A percentile compares a stretch with the other conserved stretches of the same genome.
Evolutionary conservation across 1,140 invertebrate genomes (phyloP).

Genomic region (Patella vulgata): DNA sequence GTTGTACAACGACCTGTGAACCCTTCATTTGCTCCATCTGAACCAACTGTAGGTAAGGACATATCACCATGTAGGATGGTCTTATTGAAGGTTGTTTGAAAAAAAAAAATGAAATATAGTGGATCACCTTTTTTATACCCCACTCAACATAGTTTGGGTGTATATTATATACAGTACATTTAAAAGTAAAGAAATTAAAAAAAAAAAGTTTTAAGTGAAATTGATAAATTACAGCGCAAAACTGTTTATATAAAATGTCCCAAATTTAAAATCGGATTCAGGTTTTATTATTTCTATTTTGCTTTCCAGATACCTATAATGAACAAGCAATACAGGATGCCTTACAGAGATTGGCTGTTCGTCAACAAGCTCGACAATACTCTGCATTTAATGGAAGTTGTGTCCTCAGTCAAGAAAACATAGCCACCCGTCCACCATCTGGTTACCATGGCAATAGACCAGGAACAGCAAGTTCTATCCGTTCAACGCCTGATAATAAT

Average conservation of each 20-base stretch:
- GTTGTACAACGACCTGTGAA: background rate
- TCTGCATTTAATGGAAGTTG: slow-evolving; percentile 54
- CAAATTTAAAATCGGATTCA: too few species aligned
- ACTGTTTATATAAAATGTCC: too few species aligned
- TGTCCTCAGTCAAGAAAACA: slow-evolving; percentile 32
- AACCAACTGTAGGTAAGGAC: slow-evolving; percentile 28
- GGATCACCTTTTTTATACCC: too few species aligned
- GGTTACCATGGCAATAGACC: slow-evolving; percentile 1
- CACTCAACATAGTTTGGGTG: too few species aligned
- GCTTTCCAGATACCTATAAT: slow-evolving; percentile 57
- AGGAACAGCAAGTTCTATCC: slow-evolving; percentile 13
- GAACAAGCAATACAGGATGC: slow-evolving; percentile 61
- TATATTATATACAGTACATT: too few species aligned
- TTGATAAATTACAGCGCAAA: too few species aligned
- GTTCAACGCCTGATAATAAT: slow-evolving; percentile 8
- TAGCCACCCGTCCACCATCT: slow-evolving; percentile 13
- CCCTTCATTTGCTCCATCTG: slow-evolving; percentile 20
- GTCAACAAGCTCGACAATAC: slow-evolving; percentile 63
- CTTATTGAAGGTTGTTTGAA: too few species aligned
- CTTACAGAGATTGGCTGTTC: slow-evolving; percentile 51
- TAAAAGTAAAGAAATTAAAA: too few species aligned
- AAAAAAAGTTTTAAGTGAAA: too few species aligned
- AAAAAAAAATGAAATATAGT: too few species aligned
- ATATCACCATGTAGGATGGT: too few species aligned
- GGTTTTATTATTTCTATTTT: background rate